These are phyloP conservation scores for Belonocnema kinseyi DNA, from an alignment of 1,140 invertebrate species.

Conservation along the genomic window DNA sequence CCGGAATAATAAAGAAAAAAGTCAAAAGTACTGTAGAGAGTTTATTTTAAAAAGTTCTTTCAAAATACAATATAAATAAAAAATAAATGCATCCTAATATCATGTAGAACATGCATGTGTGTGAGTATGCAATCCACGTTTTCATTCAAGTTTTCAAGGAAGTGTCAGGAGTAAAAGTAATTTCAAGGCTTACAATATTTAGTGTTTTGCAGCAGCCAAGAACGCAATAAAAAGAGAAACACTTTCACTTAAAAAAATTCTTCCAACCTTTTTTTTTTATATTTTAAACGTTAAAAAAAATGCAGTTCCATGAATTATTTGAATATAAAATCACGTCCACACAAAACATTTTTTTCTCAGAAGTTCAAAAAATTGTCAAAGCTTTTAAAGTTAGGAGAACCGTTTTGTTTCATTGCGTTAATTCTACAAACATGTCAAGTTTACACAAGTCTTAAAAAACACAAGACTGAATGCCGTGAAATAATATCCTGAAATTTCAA, in stretches of 20 bases:
- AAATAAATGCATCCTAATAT: conserved; percentile 62
- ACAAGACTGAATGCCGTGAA: background rate
- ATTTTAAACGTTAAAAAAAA: no score
- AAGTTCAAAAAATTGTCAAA: background rate
- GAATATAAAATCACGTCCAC: no score
- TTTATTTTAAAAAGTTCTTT: conserved; percentile 61
- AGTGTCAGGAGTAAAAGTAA: conserved; percentile 17
- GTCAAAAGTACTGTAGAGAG: conserved; percentile 4
- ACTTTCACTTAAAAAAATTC: background rate
- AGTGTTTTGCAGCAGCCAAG: background rate
- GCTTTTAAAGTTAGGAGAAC: background rate
- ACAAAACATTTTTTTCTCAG: no score
- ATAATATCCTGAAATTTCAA: background rate
- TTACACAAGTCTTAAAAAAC: background rate
- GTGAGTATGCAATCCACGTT: conserved; percentile 36
- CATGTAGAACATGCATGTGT: conserved; percentile 56
- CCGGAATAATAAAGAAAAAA: background rate
- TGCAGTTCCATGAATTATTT: no score
- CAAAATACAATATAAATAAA: conserved; percentile 66
- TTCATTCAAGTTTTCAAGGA: conserved; percentile 29
- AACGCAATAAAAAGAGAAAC: conserved; percentile 16
- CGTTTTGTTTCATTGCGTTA: background rate
- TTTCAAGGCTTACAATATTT: background rate
- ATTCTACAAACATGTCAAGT: background rate
- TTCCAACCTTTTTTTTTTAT: no score